Conservation (phyloP, 2,113 vertebrate genomes). For the Uropsilus gracilis region DNA sequence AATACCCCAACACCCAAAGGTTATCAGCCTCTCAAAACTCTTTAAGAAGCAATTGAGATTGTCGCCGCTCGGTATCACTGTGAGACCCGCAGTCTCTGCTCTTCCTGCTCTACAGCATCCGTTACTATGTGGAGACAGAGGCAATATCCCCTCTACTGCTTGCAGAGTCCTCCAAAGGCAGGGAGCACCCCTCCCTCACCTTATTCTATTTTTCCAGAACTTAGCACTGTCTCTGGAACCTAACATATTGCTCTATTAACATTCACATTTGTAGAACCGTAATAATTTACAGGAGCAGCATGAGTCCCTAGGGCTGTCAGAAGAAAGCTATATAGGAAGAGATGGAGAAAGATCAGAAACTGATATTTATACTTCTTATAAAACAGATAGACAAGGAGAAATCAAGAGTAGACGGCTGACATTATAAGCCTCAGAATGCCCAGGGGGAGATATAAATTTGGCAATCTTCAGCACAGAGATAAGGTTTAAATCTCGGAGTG, state of each 20-base stretch:
- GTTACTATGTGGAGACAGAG: not conserved
- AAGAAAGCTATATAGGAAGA: not conserved
- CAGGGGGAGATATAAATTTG: not conserved
- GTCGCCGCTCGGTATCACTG: not conserved
- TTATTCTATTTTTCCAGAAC: not conserved
- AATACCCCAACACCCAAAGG: not conserved
- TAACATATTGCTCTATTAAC: not conserved
- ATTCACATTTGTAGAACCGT: not conserved
- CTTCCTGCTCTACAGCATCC: not conserved
- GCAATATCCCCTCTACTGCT: not conserved
- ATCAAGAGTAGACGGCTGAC: not conserved
- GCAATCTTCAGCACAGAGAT: not conserved
- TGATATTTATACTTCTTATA: not conserved
- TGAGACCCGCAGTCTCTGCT: not conserved
- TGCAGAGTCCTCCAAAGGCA: not conserved
- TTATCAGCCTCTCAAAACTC: not conserved
- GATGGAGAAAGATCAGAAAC: not conserved
- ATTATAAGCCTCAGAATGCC: not conserved
- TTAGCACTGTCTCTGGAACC: not conserved
- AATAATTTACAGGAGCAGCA: not conserved
- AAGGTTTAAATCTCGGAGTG: too few relatives aligned
- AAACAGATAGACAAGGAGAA: not conserved
- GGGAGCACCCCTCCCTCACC: not conserved
- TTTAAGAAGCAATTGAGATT: not conserved
- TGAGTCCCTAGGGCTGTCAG: not conserved